These are phyloP conservation scores for Perizoma flavofasciatum DNA, from an alignment of 2,888 invertebrate species.

Conservation along the genomic window DNA sequence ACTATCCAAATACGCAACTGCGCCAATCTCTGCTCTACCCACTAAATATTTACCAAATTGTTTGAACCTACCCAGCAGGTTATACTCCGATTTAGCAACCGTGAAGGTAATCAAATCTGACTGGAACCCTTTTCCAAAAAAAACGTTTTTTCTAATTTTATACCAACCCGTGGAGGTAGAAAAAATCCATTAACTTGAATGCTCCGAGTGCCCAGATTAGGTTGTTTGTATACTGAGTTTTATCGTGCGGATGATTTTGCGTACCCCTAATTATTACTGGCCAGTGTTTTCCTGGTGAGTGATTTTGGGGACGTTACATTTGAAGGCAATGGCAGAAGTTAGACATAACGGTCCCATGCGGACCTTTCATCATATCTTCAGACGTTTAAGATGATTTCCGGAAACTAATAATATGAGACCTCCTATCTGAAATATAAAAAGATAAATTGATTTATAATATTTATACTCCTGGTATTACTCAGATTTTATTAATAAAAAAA, in stretches of 20 bases:
- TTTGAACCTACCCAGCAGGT: constrained; percentile 35
- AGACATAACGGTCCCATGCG: constrained; percentile 2
- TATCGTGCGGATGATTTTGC: constrained; percentile 27
- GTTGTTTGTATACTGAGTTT: constrained; percentile 32
- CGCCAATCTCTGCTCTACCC: constrained; percentile 15
- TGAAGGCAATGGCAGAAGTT: constrained; percentile 4
- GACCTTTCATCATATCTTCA: neutral
- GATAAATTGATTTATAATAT: no score
- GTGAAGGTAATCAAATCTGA: constrained; percentile 52
- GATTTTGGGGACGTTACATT: constrained; percentile 16
- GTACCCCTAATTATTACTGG: constrained; percentile 24
- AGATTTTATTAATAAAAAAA: no score
- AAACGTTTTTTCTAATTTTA: constrained; percentile 46
- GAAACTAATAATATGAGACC: no score
- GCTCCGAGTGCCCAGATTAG: constrained; percentile 30
- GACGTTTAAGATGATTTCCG: no score
- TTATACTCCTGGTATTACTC: no score
- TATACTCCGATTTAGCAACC: constrained; percentile 46
- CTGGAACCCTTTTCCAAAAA: constrained; percentile 44
- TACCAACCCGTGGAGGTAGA: constrained; percentile 35
- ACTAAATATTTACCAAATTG: constrained; percentile 43
- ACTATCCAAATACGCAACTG: constrained; percentile 10
- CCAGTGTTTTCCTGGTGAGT: constrained; percentile 26
- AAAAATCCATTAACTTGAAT: constrained; percentile 45
- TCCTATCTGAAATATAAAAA: no score